These are phyloP conservation scores for Stegodyphus mimosarum DNA, from an alignment of 1,140 invertebrate species.

Conservation along the genomic window DNA sequence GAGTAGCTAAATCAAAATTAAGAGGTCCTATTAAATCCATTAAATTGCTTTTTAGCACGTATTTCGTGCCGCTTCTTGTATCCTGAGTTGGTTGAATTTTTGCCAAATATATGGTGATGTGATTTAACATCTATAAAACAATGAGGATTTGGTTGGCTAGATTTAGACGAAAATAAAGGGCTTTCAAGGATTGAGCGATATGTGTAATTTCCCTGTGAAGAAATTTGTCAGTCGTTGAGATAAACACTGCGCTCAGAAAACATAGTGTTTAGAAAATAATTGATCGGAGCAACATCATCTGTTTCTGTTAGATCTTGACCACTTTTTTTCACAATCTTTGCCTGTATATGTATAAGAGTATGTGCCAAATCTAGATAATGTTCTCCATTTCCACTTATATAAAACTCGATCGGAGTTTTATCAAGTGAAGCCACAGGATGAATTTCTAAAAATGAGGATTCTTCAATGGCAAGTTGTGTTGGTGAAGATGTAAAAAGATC, in stretches of 20 bases:
- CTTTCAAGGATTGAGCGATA: too few species aligned
- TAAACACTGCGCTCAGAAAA: background rate
- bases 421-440: too few species aligned
- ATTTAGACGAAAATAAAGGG: constrained; percentile 5
- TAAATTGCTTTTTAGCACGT: background rate
- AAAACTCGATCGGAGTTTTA: constrained; percentile 7
- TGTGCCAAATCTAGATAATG: constrained; percentile 38
- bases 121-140: constrained; percentile 13
- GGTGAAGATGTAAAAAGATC: too few species aligned
- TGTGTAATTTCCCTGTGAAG: too few species aligned
- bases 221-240: background rate
- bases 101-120: background rate
- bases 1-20: too few species aligned
- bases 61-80: background rate
- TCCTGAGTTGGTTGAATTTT: background rate
- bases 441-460: too few species aligned
- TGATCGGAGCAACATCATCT: too few species aligned
- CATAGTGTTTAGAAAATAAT: too few species aligned
- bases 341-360: background rate
- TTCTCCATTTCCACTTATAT: constrained; percentile 1
- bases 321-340: too few species aligned
- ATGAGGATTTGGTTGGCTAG: background rate
- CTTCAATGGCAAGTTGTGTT: too few species aligned
- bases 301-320: too few species aligned
- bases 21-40: too few species aligned